phyloP scores from a whole-genome alignment of 2,797 vertebrate genomes.

The Arremon aurantiirostris region DNA sequence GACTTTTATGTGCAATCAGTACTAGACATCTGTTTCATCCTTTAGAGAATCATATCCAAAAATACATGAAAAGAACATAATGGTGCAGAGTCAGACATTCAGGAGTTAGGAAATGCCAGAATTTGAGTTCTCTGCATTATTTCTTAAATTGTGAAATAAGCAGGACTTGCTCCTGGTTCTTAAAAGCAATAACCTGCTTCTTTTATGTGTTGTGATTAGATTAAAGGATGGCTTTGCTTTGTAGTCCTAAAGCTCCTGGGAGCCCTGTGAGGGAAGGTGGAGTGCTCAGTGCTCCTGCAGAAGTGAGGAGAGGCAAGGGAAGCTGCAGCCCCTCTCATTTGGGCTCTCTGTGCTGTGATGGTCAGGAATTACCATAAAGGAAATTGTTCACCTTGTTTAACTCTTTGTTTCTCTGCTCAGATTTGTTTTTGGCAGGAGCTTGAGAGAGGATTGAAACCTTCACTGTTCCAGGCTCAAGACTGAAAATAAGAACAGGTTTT shows the following conservation, averaged over 20 bases:
- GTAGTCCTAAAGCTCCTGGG: neutral
- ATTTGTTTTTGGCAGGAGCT: neutral
- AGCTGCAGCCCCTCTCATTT: neutral
- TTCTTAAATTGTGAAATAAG: neutral
- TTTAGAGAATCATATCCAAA: neutral
- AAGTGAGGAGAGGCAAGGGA: neutral
- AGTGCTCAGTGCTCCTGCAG: neutral
- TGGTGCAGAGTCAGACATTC: neutral
- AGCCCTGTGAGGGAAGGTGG: neutral
- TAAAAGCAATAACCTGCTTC: neutral
- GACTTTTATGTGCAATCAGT: constrained; percentile 24
- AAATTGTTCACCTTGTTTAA: neutral
- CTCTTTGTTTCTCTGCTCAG: neutral
- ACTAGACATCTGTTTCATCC: constrained; percentile 28
- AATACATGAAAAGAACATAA: neutral
- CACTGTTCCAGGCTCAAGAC: neutral
- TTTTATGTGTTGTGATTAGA: neutral
- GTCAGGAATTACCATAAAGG: accelerated
- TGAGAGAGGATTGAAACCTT: neutral
- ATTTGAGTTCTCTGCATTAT: neutral
- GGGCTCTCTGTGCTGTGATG: neutral
- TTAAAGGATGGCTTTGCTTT: neutral
- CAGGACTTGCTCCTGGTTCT: neutral
- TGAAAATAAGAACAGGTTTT: neutral
- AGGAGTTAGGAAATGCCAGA: neutral